A percentile compares a stretch with the other conserved stretches of the same genome.
Evolutionary conservation across 2,888 invertebrate species (phyloP).

Genomic region (Myopa testacea): DNA sequence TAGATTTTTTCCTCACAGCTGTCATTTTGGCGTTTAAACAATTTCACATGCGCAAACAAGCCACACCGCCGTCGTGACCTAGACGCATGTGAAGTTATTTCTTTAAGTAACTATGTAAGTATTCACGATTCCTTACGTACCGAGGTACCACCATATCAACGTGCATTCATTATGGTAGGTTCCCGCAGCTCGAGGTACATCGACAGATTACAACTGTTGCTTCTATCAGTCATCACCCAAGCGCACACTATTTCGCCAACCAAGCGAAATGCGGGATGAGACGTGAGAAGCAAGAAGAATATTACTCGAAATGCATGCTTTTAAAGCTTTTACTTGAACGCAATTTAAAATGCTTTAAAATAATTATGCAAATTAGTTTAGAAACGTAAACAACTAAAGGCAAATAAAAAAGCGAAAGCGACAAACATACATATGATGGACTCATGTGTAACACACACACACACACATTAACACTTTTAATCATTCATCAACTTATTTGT

Average conservation of each 20-base stretch:
- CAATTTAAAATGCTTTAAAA: background rate
- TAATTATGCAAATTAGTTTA: conserved; percentile 7
- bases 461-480: background rate
- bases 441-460: conserved; percentile 2
- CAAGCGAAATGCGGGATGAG: conserved; percentile 30
- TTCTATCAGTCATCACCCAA: background rate
- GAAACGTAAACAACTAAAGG: background rate
- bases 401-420: background rate
- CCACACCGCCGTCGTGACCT: conserved; percentile 47
- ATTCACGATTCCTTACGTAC: background rate
- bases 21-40: conserved; percentile 35
- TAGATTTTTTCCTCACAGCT: background rate
- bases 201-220: background rate
- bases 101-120: background rate
- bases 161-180: background rate
- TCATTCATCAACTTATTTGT: background rate
- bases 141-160: background rate
- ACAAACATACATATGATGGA: conserved; percentile 5
- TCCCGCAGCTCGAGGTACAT: background rate
- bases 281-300: background rate
- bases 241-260: background rate
- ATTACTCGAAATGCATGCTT: conserved; percentile 15
- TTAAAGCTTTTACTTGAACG: no score
- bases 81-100: conserved; percentile 51
- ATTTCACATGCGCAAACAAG: conserved; percentile 37